Evolutionary conservation across 1,140 invertebrate genomes (phyloP), one percentile per base, ranked within the genome.

Genomic region (Phocides pigmalion): DNA sequence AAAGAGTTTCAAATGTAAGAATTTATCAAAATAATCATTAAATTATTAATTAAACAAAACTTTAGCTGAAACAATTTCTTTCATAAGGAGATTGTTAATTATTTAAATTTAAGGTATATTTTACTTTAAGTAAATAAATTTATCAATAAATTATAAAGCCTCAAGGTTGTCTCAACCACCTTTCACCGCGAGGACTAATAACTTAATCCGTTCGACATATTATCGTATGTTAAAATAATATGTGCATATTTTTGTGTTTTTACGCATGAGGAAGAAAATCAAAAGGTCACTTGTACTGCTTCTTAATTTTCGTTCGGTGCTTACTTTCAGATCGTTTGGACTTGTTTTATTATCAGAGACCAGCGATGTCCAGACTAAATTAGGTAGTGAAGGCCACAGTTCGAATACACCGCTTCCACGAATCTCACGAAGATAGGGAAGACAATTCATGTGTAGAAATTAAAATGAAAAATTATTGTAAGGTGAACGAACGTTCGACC

Each of bases 201-300:
- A 39, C 50, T 53, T 53, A 39, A 39, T 53, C 32, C 32, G 32
- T 1, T 6, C 17, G 28, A 53, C 19, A 19, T 12, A 53, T 37
- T 53, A 53, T 39, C 22, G 50, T 39, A 39, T 53, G 35, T 53
- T 3, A 39, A 53, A 39, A 51, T 32, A 53, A 20, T 15, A 32
- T 22, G 15, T 20, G 11, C 0, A 53, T 19, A 39, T 50, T 50
- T 50, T 35, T 8, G 47, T n/a, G 35, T 51, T 53, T 53, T 53
- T 39, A 53, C n/a, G 17, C 17, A 53, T 35, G 12, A 32, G 50
- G 50, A 53, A 53, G 50, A 19, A 53, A 53, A 53, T 9, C 16
- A 16, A 53, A 53, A 53, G 50, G 50, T 39, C 50, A 53, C 32
- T 53, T 53, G 50, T 12, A 3, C n/a, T n/a, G 50, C 32, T 39